Base-by-base conservation (phyloP, 1,140 invertebrate species). In the Bombyx mandarina region DNA sequence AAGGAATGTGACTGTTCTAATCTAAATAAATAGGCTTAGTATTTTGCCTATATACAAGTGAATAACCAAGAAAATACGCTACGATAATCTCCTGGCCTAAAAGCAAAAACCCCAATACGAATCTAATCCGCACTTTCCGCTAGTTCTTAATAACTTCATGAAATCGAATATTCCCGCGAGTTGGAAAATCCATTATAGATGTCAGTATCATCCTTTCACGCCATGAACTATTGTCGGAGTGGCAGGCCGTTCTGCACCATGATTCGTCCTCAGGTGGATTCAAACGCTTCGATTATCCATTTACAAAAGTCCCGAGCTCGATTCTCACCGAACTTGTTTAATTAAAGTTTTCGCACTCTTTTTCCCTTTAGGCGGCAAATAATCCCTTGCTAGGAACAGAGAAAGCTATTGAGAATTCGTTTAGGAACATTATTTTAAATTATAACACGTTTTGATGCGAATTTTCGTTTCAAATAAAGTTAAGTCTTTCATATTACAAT, bases 301-400 rank as follows among this genome's bases (percentile, higher is more conserved):
- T 85, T 80, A 82, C 71, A 82, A 79, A 81, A 83, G 75, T 83
- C 79, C 71, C 60, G 65, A 57, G 66, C 76, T 73, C 80, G 66
- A 83, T 85, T 79, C 80, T 69, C 71, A 71, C 65, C 73, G 67
- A 85, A 83, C 79, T 85, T 85, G 79, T 85, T 85, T 85, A 85
- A 85, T 85, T 85, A 83, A 85, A 85, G 71, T 85, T 85, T 71
- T 78, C 73, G 72, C 82, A 85, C 80, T 79, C 81, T 85, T 85
- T 82, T 84, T 83, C 76, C 80, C 77, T 79, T 80, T 74, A 75
- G 77, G 74, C 71, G 75, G 66, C 70, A 77, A 79, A 82, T 85
- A 82, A 77, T 83, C 77, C 75, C 69, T 79, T 73, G 66, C 72
- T 75, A 61, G 58, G 75, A 66, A 80, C 73, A 82, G 49, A 52